A percentile compares a stretch with the other conserved stretches of the same genome.
These are phyloP conservation scores for Pavo muticus DNA, from an alignment of 2,113 vertebrate genomes.

Conservation along the genomic window DNA sequence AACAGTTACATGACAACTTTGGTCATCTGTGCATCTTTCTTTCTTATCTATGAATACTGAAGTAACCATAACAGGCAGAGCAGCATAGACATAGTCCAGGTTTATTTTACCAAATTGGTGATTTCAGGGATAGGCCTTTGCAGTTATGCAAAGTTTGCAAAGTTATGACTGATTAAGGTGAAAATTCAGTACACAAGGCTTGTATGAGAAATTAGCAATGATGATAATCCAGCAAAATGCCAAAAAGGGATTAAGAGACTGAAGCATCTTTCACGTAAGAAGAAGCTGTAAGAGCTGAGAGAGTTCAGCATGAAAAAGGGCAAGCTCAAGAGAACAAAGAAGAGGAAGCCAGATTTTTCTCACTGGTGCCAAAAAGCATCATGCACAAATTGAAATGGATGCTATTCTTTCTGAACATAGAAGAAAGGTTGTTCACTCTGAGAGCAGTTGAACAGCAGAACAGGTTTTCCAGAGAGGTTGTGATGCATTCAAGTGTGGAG, in stretches of 20 bases:
- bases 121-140: background rate
- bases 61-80: background rate
- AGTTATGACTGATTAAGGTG: background rate
- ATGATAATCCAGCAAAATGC: background rate
- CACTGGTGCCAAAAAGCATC: background rate
- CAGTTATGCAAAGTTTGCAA: background rate
- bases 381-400: background rate
- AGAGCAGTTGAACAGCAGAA: background rate
- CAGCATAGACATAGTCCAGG: accelerated
- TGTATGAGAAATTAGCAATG: background rate
- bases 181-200: background rate
- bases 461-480: background rate
- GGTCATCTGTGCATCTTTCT: background rate
- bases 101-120: background rate
- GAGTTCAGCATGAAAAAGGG: background rate
- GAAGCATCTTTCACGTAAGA: background rate
- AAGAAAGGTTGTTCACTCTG: background rate
- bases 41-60: background rate
- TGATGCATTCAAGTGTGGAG: background rate
- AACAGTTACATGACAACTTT: background rate
- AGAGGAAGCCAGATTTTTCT: background rate
- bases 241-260: background rate
- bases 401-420: background rate
- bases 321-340: background rate
- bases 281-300: accelerated